phyloP scores from a whole-genome alignment of 2,797 vertebrate genomes.

The Ciconia nigra region DNA sequence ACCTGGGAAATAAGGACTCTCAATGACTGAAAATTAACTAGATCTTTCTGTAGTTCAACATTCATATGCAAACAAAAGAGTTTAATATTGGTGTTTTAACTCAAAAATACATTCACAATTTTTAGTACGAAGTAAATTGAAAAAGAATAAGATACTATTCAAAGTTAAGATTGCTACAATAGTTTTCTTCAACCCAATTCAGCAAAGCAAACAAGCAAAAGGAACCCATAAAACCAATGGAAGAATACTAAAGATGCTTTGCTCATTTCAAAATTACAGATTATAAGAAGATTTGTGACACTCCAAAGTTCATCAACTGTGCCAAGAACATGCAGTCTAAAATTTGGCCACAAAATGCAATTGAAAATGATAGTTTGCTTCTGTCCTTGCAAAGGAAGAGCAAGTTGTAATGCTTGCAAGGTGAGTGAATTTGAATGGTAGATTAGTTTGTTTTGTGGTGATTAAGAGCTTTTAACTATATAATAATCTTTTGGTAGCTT shows the following conservation, averaged over 20 bases:
- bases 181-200: neutral
- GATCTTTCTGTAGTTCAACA: neutral
- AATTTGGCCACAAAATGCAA: neutral
- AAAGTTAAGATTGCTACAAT: neutral
- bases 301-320: neutral
- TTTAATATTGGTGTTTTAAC: neutral
- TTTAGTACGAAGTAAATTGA: neutral
- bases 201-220: neutral
- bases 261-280: neutral
- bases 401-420: neutral
- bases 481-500: neutral
- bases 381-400: neutral
- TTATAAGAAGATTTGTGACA: neutral
- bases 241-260: neutral
- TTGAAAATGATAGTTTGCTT: neutral
- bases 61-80: neutral
- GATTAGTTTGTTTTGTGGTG: neutral
- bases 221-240: neutral
- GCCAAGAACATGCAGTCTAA: neutral
- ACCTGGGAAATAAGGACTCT: neutral
- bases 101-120: neutral
- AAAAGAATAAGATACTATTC: neutral
- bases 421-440: neutral
- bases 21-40: neutral
- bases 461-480: neutral